Conservation (phyloP, 2,888 invertebrate species). For the Oscheius myriophilus region DNA sequence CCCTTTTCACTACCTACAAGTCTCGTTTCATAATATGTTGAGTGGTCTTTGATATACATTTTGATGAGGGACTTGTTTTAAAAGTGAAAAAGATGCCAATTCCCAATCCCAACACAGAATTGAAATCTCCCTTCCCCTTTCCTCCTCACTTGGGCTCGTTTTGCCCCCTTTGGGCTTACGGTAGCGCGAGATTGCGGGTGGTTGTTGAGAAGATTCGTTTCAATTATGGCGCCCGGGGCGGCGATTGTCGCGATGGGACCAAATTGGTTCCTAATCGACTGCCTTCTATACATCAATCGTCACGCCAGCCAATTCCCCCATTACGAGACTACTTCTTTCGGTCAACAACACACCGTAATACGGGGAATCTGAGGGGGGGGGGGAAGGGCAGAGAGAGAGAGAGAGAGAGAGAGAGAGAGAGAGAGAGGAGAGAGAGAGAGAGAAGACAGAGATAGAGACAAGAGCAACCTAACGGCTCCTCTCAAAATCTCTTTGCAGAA, state of each 20-base stretch:
- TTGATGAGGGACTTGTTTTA: too few species aligned
- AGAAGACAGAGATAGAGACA: too few species aligned
- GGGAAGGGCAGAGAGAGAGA: neutral
- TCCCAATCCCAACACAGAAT: neutral
- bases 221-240: constrained; percentile 31
- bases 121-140: constrained; percentile 2
- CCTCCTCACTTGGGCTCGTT: neutral
- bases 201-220: constrained; percentile 24
- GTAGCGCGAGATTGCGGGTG: constrained; percentile 8
- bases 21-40: too few species aligned
- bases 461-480: neutral
- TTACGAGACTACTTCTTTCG: constrained; percentile 21
- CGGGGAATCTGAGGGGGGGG: too few species aligned
- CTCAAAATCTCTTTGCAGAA: constrained; percentile 76
- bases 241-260: constrained; percentile 30
- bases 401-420: neutral
- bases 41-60: too few species aligned
- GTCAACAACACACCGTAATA: constrained; percentile 14
- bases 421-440: too few species aligned
- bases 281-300: constrained; percentile 30
- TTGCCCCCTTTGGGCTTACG: constrained; percentile 5
- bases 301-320: constrained; percentile 30
- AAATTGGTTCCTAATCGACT: constrained; percentile 33
- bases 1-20: too few species aligned
- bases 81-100: too few species aligned